Percentiles rank a stretch among this genome's conserved stretches.
phyloP scores from a whole-genome alignment of 2,113 vertebrate species.

The Coryphaenoides rupestris region DNA sequence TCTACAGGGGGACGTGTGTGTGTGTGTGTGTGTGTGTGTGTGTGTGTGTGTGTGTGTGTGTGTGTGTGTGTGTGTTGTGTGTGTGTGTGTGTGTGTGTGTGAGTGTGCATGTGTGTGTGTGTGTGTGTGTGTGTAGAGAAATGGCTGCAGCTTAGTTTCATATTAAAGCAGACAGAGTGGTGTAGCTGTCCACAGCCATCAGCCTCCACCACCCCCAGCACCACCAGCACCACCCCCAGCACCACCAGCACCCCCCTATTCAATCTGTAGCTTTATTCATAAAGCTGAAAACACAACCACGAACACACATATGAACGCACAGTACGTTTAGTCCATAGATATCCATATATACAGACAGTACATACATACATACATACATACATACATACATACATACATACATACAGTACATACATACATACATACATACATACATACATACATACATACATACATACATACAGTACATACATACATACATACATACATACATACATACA shows the following conservation, averaged over 20 bases:
- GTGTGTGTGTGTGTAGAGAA: conserved; percentile 51
- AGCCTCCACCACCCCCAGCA: conserved; percentile 36
- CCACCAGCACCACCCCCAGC: conserved; percentile 21
- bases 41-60: conserved; percentile 35
- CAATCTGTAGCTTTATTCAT: too few relatives aligned
- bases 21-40: conserved; percentile 41
- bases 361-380: conserved; percentile 34
- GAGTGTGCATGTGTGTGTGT: conserved; percentile 55
- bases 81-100: conserved; percentile 47
- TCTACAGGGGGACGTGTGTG: not conserved
- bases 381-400: not conserved
- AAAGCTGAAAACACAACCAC: not conserved
- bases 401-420: conserved; percentile 21
- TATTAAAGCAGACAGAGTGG: conserved; percentile 47
- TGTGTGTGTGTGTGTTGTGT: conserved; percentile 43
- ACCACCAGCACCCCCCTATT: conserved; percentile 17
- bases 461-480: conserved; percentile 26
- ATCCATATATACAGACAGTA: not conserved
- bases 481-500: not conserved
- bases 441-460: too few relatives aligned
- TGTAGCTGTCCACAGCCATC: conserved; percentile 58
- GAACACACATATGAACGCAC: not conserved
- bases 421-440: conserved; percentile 10
- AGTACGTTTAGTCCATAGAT: too few relatives aligned
- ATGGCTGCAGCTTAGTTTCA: conserved; percentile 54